Conservation (phyloP, 92 coral and sea anemone genomes). For the Chrysogorgia sp. region DNA sequence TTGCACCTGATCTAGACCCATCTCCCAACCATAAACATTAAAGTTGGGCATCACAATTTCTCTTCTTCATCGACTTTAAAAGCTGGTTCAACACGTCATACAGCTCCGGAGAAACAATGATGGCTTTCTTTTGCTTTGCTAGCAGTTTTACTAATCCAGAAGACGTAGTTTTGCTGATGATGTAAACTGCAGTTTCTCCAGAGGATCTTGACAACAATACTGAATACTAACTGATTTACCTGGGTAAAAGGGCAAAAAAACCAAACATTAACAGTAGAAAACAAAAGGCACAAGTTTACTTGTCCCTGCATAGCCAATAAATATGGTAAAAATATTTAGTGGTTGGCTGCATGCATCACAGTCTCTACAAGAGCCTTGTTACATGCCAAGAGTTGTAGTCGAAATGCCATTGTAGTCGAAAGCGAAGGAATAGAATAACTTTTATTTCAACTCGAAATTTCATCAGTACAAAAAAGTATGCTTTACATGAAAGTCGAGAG, state of each 20-base stretch:
- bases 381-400: slow-evolving; percentile 48
- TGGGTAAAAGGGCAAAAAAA: neutral
- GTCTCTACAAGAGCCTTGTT: slow-evolving; percentile 48
- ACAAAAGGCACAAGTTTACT: slow-evolving; percentile 35
- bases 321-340: slow-evolving; percentile 44
- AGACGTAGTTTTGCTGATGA: slow-evolving; percentile 48
- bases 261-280: too few relatives aligned
- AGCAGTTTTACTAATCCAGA: slow-evolving; percentile 56
- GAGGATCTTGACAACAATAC: neutral
- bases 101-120: slow-evolving; percentile 54
- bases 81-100: slow-evolving; percentile 55
- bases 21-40: too few relatives aligned
- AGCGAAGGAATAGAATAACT: slow-evolving; percentile 62
- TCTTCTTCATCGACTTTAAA: too few relatives aligned
- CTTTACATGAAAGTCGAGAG: too few relatives aligned
- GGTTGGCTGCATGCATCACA: slow-evolving; percentile 41
- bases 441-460: too few relatives aligned
- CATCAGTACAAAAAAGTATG: too few relatives aligned
- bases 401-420: slow-evolving; percentile 50
- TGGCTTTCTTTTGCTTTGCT: slow-evolving; percentile 44
- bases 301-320: slow-evolving; percentile 61
- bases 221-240: neutral
- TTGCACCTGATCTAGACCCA: too few relatives aligned
- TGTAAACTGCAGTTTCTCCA: neutral
- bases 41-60: too few relatives aligned